Conservation (phyloP, 2,888 invertebrate species). For the Oscheius sp. region DNA sequence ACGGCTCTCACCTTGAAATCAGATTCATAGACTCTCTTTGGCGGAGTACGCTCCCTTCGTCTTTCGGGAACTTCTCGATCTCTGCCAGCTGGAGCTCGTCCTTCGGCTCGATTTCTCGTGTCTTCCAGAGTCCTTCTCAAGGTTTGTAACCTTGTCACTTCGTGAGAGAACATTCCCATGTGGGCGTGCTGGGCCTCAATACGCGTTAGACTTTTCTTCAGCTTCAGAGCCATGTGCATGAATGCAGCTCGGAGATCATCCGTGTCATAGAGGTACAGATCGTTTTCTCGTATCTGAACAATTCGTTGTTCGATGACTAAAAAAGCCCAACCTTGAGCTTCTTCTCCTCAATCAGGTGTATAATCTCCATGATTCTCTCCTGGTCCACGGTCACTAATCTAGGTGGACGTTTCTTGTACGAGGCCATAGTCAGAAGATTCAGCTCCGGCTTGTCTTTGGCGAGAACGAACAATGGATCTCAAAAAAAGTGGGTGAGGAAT, state of each 20-base stretch:
- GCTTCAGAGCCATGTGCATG: constrained; percentile 50
- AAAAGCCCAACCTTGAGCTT: constrained; percentile 22
- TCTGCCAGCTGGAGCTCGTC: constrained; percentile 41
- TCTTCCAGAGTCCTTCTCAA: constrained; percentile 56
- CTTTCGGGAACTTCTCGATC: constrained; percentile 34
- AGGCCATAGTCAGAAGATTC: constrained; percentile 43
- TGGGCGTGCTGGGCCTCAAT: constrained; percentile 54
- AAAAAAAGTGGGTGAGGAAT: constrained; percentile 40
- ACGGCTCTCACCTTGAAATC: constrained; percentile 17
- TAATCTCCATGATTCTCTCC: constrained; percentile 47
- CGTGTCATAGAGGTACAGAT: constrained; percentile 41
- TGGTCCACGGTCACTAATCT: constrained; percentile 58
- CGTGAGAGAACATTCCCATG: constrained; percentile 53
- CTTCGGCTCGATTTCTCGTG: constrained; percentile 41
- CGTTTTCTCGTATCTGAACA: not conserved
- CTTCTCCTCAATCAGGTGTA: constrained; percentile 42
- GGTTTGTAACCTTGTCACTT: constrained; percentile 49
- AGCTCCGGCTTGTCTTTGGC: constrained; percentile 52
- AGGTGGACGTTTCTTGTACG: constrained; percentile 44
- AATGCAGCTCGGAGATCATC: constrained; percentile 65
- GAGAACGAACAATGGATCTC: constrained; percentile 65
- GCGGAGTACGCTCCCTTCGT: constrained; percentile 28
- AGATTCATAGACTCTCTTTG: constrained; percentile 9
- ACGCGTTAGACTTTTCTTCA: constrained; percentile 43
- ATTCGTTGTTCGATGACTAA: not conserved